Evolutionary conservation across 2,797 vertebrate species (phyloP), one percentile per base, ranked within the genome.

Genomic region (Psittacula derbiana): DNA sequence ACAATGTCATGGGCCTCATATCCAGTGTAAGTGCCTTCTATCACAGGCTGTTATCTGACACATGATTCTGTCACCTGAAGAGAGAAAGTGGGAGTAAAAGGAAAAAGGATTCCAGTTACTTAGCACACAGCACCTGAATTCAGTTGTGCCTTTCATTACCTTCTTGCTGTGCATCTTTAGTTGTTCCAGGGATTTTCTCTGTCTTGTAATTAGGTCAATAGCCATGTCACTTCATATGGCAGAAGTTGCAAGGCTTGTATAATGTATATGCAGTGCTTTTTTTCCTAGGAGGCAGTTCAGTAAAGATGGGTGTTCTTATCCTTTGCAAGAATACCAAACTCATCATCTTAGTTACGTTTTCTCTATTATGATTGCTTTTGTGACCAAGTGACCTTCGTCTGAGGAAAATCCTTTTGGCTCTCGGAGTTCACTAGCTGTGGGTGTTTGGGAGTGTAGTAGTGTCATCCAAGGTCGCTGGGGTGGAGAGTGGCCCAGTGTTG

Each of bases 1-100:
- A 99, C 95, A 99, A 98, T 64, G 98, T 99, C 65, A 99, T 99
- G 99, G 98, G 98, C 60, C 98, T 99, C 49, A 98, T 99, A 85
- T 98, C 98, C 89, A 98, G 94, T 47, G 99, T 99, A 97, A 98
- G 99, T 97, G 88, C 53, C 62, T 70, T 38, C 60, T 92, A 16
- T 7, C 23, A 47, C 13, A 75, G 66, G 6, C 47, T 49, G 20
- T 69, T 53, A 12, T 61, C 41, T 74, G 60, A 71, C 75, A 53
- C 28, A 1, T 43, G 19, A 18, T 53, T 89, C 50, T 75, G 7
- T 78, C 21, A 36, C 64, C 79, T 53, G 52, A 25, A 85, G 23
- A 11, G 57, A 50, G 30, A 55, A 64, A 36, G 5, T 40, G 31
- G 36, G 50, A 88, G 12, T 2, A 5, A 55, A 86, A 73, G 23